These are phyloP conservation scores for Pterocles gutturalis DNA, from an alignment of 2,113 vertebrate species.

Conservation along the genomic window DNA sequence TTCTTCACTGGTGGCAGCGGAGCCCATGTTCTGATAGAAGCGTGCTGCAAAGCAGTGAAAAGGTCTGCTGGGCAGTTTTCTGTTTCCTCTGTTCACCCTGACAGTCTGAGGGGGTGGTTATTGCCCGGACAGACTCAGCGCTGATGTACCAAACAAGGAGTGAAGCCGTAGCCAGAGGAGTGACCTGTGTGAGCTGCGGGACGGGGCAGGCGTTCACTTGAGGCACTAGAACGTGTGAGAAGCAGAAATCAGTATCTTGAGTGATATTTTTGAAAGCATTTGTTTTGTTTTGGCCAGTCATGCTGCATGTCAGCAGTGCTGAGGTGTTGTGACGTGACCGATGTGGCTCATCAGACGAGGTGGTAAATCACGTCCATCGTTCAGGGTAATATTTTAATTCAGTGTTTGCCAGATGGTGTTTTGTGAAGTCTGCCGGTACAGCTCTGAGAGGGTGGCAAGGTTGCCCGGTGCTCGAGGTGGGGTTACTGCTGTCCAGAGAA, in stretches of 20 bases:
- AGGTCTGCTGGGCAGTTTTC: not conserved
- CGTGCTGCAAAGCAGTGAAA: not conserved
- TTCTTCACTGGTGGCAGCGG: not conserved
- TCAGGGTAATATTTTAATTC: not conserved
- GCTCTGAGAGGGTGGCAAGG: not conserved
- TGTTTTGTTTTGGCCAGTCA: not conserved
- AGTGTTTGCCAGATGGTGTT: not conserved
- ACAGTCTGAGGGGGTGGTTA: not conserved
- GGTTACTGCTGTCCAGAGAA: not conserved
- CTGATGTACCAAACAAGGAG: not conserved
- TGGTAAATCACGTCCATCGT: not conserved
- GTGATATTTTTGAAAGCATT: not conserved
- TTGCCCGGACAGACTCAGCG: not conserved
- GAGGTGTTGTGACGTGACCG: not conserved
- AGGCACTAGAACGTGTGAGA: not conserved
- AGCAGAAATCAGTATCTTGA: not conserved
- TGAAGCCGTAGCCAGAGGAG: not conserved
- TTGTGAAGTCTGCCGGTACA: not conserved
- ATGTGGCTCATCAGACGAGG: not conserved
- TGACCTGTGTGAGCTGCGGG: not conserved
- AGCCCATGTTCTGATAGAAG: not conserved
- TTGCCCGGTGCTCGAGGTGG: not conserved
- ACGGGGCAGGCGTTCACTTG: rapidly evolving
- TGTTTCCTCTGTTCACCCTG: not conserved
- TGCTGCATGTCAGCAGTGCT: not conserved